Evolutionary conservation across 2,797 vertebrate genomes (phyloP), one percentile per base, ranked within the genome.

Genomic region (Hybognathus amarus): DNA sequence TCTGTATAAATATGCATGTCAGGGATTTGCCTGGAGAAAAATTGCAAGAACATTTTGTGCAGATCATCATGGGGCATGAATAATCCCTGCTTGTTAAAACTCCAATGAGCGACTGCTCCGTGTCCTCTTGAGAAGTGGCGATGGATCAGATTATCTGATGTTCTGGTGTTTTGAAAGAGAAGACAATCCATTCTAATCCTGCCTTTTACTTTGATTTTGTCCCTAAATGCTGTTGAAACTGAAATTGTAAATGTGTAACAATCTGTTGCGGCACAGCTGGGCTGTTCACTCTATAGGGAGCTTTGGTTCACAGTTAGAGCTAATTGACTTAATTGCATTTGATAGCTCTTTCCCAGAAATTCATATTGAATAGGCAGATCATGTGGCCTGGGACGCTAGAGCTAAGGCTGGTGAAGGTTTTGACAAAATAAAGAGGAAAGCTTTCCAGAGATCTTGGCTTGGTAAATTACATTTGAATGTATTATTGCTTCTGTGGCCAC

Each of bases 1-100:
- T 42, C n/a, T 87, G 83, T 85, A 84, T 67, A 84, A 87, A 86
- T 59, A 80, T 69, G 76, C 85, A 47, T 90, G 85, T 85, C 33
- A 73, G 70, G 66, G 77, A 67, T 79, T 81, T 27, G 42, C 67
- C 59, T 4, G n/a, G 66, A 76, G 38, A 81, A 89, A 61, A 36
- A 67, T 6, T 10, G 79, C 71, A 79, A 86, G 70, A 84, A 54
- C 77, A 68, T 86, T 63, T 71, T 17, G 63, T 80, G 15, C 6
- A 66, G 13, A n/a, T 76, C 61, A 76, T 54, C 17, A 67, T n/a
- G 4, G 79, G 24, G 40, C 64, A 42, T 61, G 45, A 74, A 22
- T n/a, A 52, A 42, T 79, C 42, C 36, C 17, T 64, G 63, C 73
- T 47, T 36, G 54, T 78, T 77, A 78, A 42, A 59, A 56, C 66